phyloP scores from a whole-genome alignment of 2,113 vertebrate species.

The Terrapene triunguis region DNA sequence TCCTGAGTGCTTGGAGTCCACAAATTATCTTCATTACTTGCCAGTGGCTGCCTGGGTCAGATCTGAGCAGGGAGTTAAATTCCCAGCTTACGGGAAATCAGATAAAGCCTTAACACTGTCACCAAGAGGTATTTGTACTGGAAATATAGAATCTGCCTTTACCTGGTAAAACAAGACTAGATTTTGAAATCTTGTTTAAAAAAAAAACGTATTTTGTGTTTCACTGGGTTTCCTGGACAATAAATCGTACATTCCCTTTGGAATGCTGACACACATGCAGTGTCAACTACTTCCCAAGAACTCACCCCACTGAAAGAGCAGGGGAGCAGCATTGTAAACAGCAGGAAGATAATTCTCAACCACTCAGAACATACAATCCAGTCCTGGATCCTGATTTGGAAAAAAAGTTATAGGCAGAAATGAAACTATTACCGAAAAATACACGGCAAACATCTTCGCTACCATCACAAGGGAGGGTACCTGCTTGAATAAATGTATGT shows the following conservation, averaged over 20 bases:
- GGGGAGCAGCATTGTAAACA: slow-evolving; percentile 26
- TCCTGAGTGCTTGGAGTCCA: not conserved
- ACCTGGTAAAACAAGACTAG: not conserved
- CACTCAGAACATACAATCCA: slow-evolving; percentile 3
- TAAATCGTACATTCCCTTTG: not conserved
- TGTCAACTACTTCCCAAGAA: slow-evolving; percentile 58
- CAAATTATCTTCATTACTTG: slow-evolving; percentile 42
- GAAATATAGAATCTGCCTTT: too few relatives aligned
- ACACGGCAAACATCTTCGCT: rapidly evolving
- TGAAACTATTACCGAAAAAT: not conserved
- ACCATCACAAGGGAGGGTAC: not conserved
- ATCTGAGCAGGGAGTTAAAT: not conserved
- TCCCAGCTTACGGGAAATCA: not conserved
- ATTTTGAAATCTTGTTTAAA: not conserved
- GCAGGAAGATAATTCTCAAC: slow-evolving; percentile 39
- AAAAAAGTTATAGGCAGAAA: not conserved
- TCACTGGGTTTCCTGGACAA: not conserved
- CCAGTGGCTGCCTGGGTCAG: not conserved
- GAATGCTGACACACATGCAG: not conserved
- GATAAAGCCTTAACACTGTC: too few relatives aligned
- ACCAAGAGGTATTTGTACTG: too few relatives aligned
- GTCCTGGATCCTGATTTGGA: not conserved
- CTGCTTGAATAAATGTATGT: not conserved
- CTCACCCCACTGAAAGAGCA: slow-evolving; percentile 19
- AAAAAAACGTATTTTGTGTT: not conserved